Conservation (phyloP, 2,797 vertebrate species). For the Lophius americanus region DNA sequence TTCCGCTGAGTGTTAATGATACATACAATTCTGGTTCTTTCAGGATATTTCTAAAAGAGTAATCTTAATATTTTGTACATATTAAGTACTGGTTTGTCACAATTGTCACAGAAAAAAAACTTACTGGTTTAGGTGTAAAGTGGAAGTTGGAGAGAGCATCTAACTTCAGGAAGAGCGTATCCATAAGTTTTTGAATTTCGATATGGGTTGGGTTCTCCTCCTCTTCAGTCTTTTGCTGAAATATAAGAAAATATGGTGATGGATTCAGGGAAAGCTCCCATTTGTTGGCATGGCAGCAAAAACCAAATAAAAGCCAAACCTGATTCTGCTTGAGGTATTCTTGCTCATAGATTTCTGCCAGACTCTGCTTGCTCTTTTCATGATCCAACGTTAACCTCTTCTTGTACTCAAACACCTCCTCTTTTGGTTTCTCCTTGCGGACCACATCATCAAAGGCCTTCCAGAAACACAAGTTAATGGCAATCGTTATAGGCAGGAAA, state of each 20-base stretch:
- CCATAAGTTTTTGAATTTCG: slow-evolving; percentile 96
- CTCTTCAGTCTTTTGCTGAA: slow-evolving; percentile 88
- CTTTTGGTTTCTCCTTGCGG: slow-evolving; percentile 95
- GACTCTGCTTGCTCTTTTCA: slow-evolving; percentile 96
- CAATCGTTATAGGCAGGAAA: not conserved
- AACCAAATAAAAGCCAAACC: slow-evolving; percentile 74
- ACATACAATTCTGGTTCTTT: not conserved
- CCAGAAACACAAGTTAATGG: slow-evolving; percentile 32
- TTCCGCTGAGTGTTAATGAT: not conserved
- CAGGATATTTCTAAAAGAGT: not conserved
- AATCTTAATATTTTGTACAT: not conserved
- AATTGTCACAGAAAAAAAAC: slow-evolving; percentile 41
- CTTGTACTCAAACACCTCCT: slow-evolving; percentile 93
- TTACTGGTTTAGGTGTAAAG: slow-evolving; percentile 95
- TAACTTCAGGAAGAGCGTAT: slow-evolving; percentile 92
- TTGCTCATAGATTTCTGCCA: slow-evolving; percentile 96
- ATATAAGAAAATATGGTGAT: not conserved
- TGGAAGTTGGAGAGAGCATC: slow-evolving; percentile 98
- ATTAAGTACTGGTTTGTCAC: not conserved
- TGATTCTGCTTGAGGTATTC: slow-evolving; percentile 93
- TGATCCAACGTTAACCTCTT: slow-evolving; percentile 94
- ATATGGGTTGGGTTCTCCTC: slow-evolving; percentile 92
- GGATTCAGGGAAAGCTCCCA: not conserved
- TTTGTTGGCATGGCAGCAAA: not conserved
- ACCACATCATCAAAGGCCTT: slow-evolving; percentile 96